Percentiles rank a stretch among this genome's conserved stretches.
Evolutionary conservation across 2,888 invertebrate species (phyloP).

Genomic region (Sarcophaga rosellei): DNA sequence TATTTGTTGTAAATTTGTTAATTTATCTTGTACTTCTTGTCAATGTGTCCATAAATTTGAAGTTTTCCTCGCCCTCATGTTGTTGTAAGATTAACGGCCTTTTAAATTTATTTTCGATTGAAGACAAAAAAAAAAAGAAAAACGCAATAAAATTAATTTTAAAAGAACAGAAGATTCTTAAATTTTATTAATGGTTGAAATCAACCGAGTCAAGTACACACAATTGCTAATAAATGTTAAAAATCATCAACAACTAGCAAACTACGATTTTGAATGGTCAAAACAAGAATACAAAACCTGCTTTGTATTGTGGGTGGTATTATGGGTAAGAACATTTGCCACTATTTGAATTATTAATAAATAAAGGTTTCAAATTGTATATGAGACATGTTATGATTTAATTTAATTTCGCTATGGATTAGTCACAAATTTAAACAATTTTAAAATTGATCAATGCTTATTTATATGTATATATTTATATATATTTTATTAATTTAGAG

Average conservation of each 20-base stretch:
- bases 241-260: background rate
- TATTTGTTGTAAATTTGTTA: background rate
- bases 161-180: slow-evolving; percentile 18
- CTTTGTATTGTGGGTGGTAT: background rate
- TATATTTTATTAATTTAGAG: slow-evolving; percentile 22
- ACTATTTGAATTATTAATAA: background rate
- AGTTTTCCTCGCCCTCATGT: background rate
- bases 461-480: too few species aligned
- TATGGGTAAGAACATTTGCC: background rate
- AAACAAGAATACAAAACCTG: background rate
- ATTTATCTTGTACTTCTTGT: slow-evolving; percentile 16
- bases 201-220: slow-evolving; percentile 31
- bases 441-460: background rate
- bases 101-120: background rate
- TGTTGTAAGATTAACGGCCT: background rate
- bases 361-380: background rate
- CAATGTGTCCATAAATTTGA: background rate
- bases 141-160: slow-evolving; percentile 17
- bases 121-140: slow-evolving; percentile 17
- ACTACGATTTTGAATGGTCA: too few species aligned
- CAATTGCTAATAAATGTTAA: background rate
- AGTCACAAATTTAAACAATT: slow-evolving; percentile 18
- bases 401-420: slow-evolving; percentile 39
- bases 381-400: slow-evolving; percentile 42
- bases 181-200: slow-evolving; percentile 42